These are phyloP conservation scores for Neogale vison DNA, from an alignment of 2,113 vertebrate species.

Conservation along the genomic window DNA sequence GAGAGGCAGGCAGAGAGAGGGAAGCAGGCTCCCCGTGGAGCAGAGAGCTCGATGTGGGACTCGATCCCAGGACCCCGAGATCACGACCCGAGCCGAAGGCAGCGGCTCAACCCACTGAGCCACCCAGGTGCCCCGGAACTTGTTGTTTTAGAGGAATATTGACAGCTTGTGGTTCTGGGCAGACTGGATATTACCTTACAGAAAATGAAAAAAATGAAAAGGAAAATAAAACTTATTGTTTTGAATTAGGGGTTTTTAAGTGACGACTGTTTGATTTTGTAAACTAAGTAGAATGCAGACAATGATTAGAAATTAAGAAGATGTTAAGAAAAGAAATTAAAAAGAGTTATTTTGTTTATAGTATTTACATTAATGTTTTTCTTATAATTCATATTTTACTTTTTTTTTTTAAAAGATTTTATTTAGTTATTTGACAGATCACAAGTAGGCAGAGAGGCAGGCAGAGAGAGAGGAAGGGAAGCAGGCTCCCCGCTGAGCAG, in stretches of 20 bases:
- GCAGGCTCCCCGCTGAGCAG: no score
- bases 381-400: constrained; percentile 20
- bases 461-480: no score
- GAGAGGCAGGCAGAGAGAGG: no score
- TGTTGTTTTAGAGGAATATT: not conserved
- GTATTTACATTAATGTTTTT: constrained; percentile 1
- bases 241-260: not conserved
- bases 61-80: no score
- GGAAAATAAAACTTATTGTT: not conserved
- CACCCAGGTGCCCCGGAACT: not conserved
- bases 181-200: not conserved
- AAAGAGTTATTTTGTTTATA: constrained; percentile 29
- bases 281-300: not conserved
- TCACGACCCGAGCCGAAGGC: no score
- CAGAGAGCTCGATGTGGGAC: no score
- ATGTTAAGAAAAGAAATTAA: not conserved
- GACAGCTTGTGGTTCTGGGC: not conserved
- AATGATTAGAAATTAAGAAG: constrained; percentile 12
- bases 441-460: no score
- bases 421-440: no score
- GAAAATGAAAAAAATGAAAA: not conserved
- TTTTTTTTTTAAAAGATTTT: no score
- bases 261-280: not conserved
- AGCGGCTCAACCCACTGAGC: no score
- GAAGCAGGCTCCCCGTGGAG: no score